These are phyloP conservation scores for Etheostoma spectabile DNA, from an alignment of 2,113 vertebrate species.

Conservation along the genomic window DNA sequence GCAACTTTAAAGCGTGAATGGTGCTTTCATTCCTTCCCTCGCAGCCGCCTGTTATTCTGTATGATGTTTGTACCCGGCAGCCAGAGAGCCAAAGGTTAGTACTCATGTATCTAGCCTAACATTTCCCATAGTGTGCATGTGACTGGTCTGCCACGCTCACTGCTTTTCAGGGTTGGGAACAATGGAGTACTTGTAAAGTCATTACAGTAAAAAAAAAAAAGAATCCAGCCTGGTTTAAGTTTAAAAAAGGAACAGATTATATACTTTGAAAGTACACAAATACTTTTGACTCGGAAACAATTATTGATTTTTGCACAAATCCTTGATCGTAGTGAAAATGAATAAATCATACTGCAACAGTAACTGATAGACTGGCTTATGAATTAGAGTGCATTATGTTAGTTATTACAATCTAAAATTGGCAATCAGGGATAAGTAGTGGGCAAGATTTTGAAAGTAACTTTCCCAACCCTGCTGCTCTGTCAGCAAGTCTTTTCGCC, in stretches of 20 bases:
- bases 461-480: constrained; percentile 74
- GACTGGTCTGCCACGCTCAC: constrained; percentile 73
- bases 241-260: constrained; percentile 32
- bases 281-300: constrained; percentile 7
- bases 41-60: constrained; percentile 67
- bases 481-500: constrained; percentile 71
- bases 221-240: constrained; percentile 26
- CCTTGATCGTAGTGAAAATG: neutral
- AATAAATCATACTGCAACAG: neutral
- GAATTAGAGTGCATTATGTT: constrained; percentile 7
- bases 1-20: constrained; percentile 60
- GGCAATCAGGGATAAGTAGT: constrained; percentile 1
- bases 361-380: neutral
- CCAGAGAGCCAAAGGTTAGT: constrained; percentile 68
- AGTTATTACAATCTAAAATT: neutral
- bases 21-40: constrained; percentile 61
- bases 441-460: constrained; percentile 31
- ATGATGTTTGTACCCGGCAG: constrained; percentile 70
- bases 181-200: constrained; percentile 54
- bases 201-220: neutral
- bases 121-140: constrained; percentile 78
- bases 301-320: constrained; percentile 18
- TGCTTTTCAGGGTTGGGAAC: constrained; percentile 78
- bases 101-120: constrained; percentile 58
- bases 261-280: constrained; percentile 13